Evolutionary conservation across 2,113 vertebrate species (phyloP), one percentile per base, ranked within the genome.

Genomic region (Gnathonemus echidnorhynchus): DNA sequence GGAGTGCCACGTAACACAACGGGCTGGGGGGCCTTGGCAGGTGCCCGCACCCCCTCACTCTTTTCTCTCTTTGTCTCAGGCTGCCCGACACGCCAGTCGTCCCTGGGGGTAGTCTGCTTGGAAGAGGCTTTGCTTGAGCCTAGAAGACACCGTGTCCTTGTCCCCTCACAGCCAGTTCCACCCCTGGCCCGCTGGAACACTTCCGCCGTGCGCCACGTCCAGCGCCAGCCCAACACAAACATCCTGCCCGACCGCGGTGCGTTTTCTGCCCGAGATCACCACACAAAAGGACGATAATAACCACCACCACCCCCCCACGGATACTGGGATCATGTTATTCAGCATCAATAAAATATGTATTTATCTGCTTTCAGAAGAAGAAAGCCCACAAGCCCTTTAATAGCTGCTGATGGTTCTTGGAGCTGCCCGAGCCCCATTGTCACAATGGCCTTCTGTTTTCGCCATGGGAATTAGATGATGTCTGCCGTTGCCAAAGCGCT

Each of bases 391-490:
- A 70, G 89, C 89, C 62, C 89, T 90, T 91, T 89, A 91, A 90
- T 91, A 91, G 53, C 39, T 70, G 39, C 70, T 85, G 90, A 90
- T 80, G 86, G 15, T 48, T 52, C 88, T 80, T 83, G 48, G 90
- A 84, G 50, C 87, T 88, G 50, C 35, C 49, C 24, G 70, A 49
- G 13, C 53, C 77, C 83, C 88, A 86, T 91, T 88, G 88, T 91
- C 56, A 91, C 92, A 91, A 90, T 91, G 86, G 48, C 74, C 88
- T 88, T 90, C 90, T 91, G 92, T 91, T 89, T 90, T 89, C 52
- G 89, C 90, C 91, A 90, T 92, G 91, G 90, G 91, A 91, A 91
- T 87, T 86, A 90, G 89, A 91, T 91, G 91, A 92, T 92, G 91
- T 88, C 85, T 90, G 80, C 80, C 39, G 24, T 62, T 88, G 90